phyloP scores from a whole-genome alignment of 2,797 vertebrate genomes.

The Pseudomugil tenellus region DNA sequence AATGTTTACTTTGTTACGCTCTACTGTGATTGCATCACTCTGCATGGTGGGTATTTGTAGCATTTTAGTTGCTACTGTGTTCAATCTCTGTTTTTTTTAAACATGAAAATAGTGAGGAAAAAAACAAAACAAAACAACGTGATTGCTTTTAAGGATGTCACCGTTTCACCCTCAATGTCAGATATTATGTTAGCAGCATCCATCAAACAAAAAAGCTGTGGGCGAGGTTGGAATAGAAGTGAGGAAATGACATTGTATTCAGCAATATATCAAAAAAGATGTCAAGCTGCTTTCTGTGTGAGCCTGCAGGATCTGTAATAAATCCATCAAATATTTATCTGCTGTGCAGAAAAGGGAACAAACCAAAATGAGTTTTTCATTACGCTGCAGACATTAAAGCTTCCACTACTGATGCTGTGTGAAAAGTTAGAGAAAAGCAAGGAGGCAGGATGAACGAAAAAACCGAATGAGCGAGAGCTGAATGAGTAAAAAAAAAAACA shows the following conservation, averaged over 20 bases:
- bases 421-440: neutral
- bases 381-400: slow-evolving; percentile 1
- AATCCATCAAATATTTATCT: slow-evolving; percentile 19
- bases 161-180: neutral
- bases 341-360: slow-evolving; percentile 2
- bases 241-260: slow-evolving; percentile 3
- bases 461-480: neutral
- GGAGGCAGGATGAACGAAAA: neutral
- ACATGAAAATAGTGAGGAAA: neutral
- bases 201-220: neutral
- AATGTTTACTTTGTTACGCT: neutral
- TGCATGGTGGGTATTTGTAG: neutral
- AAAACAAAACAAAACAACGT: neutral
- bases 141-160: neutral
- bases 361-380: neutral
- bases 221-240: neutral
- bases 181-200: neutral
- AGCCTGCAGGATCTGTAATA: neutral
- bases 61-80: neutral
- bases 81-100: neutral
- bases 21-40: neutral
- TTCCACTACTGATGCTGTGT: neutral
- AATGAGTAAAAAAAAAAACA: neutral
- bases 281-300: neutral
- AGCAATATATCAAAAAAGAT: slow-evolving; percentile 1